phyloP scores from a whole-genome alignment of 2,888 invertebrate genomes.

The Polyommatus icarus region DNA sequence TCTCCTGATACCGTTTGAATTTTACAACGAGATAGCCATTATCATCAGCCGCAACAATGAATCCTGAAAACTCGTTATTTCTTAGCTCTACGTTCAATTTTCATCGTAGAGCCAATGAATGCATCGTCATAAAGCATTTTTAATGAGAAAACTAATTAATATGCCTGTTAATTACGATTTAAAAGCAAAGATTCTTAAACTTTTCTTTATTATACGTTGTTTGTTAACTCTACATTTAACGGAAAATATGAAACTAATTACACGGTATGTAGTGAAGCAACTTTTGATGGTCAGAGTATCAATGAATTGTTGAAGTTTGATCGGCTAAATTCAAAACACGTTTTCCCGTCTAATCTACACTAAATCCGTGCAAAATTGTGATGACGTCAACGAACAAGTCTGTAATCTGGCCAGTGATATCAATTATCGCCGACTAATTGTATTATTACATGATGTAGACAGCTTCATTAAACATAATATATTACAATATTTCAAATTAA shows the following conservation, averaged over 20 bases:
- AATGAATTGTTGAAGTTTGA: neutral
- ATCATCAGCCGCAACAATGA: neutral
- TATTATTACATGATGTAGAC: neutral
- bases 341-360: neutral
- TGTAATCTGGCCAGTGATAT: conserved; percentile 14
- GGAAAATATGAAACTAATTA: too few relatives aligned
- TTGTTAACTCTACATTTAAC: too few relatives aligned
- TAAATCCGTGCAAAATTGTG: conserved; percentile 7
- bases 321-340: neutral
- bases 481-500: neutral
- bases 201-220: too few relatives aligned
- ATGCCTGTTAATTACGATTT: too few relatives aligned
- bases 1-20: neutral
- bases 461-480: neutral
- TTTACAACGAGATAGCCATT: neutral
- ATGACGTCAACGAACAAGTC: conserved; percentile 8
- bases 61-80: neutral
- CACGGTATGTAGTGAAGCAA: neutral
- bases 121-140: too few relatives aligned
- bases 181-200: too few relatives aligned
- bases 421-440: conserved; percentile 11
- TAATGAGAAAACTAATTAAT: too few relatives aligned
- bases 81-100: neutral
- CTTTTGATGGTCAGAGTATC: neutral
- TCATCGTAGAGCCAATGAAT: neutral